Conservation (phyloP, 2,113 vertebrate species). For the Marmota monax region DNA sequence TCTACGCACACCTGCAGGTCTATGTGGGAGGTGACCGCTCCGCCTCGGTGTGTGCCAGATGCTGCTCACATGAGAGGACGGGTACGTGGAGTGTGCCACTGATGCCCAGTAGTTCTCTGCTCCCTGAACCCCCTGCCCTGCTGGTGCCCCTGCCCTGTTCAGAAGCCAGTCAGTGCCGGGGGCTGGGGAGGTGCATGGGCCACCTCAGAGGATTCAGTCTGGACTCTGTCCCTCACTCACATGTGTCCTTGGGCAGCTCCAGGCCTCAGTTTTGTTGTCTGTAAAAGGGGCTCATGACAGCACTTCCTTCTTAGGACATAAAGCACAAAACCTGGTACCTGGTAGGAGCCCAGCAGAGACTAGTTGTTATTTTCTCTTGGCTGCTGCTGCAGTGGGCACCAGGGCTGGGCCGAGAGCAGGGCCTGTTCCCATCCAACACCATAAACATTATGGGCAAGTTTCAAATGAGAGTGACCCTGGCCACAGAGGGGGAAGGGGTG, state of each 20-base stretch:
- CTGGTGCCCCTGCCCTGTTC: rapidly evolving
- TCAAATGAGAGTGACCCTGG: neutral
- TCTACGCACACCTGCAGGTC: neutral
- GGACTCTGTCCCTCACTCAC: neutral
- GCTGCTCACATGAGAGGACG: neutral
- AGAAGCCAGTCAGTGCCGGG: neutral
- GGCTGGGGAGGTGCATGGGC: rapidly evolving
- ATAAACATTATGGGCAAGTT: neutral
- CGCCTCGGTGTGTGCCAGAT: neutral
- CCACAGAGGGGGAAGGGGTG: neutral
- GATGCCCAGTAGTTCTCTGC: neutral
- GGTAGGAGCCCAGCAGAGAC: neutral
- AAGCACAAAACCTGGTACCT: neutral
- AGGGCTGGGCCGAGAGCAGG: neutral
- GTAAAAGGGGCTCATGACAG: neutral
- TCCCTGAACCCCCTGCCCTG: neutral
- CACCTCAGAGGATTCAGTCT: neutral
- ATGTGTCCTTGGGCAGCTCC: neutral
- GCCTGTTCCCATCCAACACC: neutral
- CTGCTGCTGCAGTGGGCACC: neutral
- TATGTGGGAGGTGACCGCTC: neutral
- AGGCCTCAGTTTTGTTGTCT: neutral
- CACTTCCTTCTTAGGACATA: neutral
- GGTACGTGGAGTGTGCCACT: neutral
- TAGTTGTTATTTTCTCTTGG: neutral